Base-by-base conservation (phyloP, 2,797 vertebrate species). In the Tolypeutes matacus region DNA sequence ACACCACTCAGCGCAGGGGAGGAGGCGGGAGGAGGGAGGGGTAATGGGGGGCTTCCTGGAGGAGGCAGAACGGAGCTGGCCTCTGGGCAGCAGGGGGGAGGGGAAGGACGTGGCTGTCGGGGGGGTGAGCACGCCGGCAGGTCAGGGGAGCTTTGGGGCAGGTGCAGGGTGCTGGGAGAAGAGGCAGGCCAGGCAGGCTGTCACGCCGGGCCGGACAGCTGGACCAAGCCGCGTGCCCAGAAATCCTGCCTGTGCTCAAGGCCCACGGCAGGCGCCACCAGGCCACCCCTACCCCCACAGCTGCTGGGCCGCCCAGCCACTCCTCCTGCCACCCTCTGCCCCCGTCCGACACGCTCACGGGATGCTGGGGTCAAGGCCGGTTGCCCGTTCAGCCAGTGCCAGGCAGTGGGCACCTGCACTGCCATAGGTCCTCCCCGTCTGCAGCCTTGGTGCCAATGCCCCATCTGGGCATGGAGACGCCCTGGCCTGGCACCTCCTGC, bases 401-500 rank as follows among this genome's bases (percentile, higher is more conserved):
- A 53, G 76, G 5, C 39, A 34, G 49, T 34, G 20, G 5, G 42
- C 62, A 39, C 13, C 0, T 3, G 2, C 1, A 0, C n/a, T 17
- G 13, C 90, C 53, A 14, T 39, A 2, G 0, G 36, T 36, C 21
- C 4, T 64, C 39, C 20, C 23, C 5, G 31, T 49, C 36, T 21
- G 42, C 67, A 5, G 20, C 5, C 42, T 36, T 1, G 1, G 5
- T 14, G 15, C 39, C 7, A 6, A 17, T 8, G 11, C 81, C 6
- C 0, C 14, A 14, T 20, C 27, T 4, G 20, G 3, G 20, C 29
- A 6, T 2, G 29, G 36, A 21, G 5, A 1, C 1, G 1, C 31
- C 31, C 11, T 20, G 15, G 49, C 10, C 34, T 31, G 18, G 15
- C 36, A 49, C 42, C 7, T 58, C 46, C 64, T 64, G 39, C 31